These are phyloP conservation scores for Eurosta solidaginis DNA, from an alignment of 1,140 invertebrate species.

Conservation along the genomic window DNA sequence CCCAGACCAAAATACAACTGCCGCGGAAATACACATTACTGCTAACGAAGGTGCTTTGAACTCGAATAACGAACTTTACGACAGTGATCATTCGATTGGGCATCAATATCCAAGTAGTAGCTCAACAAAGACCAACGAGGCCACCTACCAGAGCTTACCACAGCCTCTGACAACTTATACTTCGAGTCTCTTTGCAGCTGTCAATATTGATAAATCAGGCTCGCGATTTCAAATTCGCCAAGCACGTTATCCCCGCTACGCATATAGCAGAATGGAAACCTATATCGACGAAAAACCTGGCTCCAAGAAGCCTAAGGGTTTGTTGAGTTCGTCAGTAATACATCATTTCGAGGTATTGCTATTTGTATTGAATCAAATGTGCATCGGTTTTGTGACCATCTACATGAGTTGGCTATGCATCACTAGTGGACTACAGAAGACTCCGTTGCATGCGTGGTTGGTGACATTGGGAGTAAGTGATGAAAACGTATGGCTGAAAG, in stretches of 20 bases:
- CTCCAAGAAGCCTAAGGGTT: background rate
- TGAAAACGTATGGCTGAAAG: background rate
- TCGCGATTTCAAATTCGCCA: background rate
- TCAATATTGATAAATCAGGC: background rate
- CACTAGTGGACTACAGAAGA: conserved; percentile 41
- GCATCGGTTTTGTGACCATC: conserved; percentile 56
- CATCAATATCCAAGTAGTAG: background rate
- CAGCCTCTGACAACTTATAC: background rate
- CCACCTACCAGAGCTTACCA: background rate
- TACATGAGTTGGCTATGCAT: conserved; percentile 52
- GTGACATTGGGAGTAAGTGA: conserved; percentile 52
- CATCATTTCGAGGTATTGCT: conserved; percentile 44
- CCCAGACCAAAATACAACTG: background rate
- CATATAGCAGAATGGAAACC: background rate
- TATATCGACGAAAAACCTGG: background rate
- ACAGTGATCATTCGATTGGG: background rate
- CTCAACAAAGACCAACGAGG: background rate
- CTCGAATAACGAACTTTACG: background rate
- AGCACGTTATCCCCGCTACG: background rate
- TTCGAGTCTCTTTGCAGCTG: background rate
- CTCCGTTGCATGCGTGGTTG: conserved; percentile 50
- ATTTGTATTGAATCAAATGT: conserved; percentile 56
- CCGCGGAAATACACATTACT: background rate
- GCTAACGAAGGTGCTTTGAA: background rate
- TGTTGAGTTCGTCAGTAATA: background rate